Conservation (phyloP, 2,113 vertebrate genomes). For the Panthera tigris region DNA sequence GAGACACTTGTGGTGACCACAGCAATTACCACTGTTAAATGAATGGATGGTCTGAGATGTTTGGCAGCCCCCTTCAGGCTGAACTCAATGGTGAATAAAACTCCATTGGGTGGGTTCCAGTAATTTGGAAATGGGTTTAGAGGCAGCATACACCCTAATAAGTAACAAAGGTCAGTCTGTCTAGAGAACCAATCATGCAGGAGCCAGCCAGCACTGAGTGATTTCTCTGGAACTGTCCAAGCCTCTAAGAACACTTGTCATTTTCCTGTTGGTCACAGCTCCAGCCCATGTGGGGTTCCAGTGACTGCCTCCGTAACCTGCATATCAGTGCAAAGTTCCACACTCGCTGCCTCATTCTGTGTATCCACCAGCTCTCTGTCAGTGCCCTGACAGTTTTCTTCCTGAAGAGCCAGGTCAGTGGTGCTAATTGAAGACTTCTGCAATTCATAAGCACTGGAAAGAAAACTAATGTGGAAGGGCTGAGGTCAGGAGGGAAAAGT, state of each 20-base stretch:
- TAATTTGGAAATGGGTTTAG: slow-evolving; percentile 31
- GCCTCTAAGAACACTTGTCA: background rate
- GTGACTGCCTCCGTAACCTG: slow-evolving; percentile 17
- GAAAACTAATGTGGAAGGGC: background rate
- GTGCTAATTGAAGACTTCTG: background rate
- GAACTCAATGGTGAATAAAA: background rate
- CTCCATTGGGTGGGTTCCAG: background rate
- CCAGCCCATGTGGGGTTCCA: background rate
- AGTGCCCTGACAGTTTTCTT: slow-evolving; percentile 16
- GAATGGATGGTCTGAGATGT: background rate
- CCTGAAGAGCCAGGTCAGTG: background rate
- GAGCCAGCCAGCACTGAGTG: slow-evolving; percentile 3
- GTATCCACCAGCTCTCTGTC: background rate
- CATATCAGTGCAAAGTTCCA: background rate
- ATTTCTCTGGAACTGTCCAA: slow-evolving; percentile 36
- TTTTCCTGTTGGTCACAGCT: slow-evolving; percentile 44
- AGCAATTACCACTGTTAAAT: background rate
- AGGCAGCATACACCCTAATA: background rate
- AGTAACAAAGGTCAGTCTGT: slow-evolving; percentile 24
- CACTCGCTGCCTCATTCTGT: accelerated
- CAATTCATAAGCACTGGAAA: background rate
- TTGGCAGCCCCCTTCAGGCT: background rate
- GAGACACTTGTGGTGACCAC: background rate
- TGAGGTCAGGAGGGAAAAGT: background rate
- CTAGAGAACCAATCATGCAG: slow-evolving; percentile 37